Evolutionary conservation across 1,140 invertebrate genomes (phyloP), one percentile per base, ranked within the genome.

Genomic region (Protaetia brevitarsis): DNA sequence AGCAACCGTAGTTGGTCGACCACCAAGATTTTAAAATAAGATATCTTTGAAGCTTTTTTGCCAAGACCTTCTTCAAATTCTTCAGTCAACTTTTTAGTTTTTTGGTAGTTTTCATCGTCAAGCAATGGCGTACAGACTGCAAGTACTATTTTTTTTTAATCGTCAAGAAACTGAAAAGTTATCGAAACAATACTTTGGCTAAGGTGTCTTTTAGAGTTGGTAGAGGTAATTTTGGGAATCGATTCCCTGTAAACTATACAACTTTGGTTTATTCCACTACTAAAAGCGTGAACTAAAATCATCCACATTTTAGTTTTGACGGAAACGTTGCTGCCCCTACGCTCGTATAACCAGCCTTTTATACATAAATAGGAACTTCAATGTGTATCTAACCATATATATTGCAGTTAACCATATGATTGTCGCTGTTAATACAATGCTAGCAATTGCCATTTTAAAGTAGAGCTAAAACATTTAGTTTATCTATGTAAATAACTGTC

Each of bases 281-380:
- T 91, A 0, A 94, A 81, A n/a, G 93, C 73, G 75, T 88, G 89
- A 10, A 96, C 90, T 4, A 87, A 78, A 6, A 88, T 83, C 21
- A 91, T 77, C 97, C 97, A 99, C 0, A 96, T 41, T 82, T 87
- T 91, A 0, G 96, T 97, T 34, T 81, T 76, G 1, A 85, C 28
- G n/a, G 93, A 94, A 16, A 90, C 80, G 0, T 87, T 87, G 19
- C 82, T 87, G 1, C 88, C 92, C 70, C 93, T 82, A 0, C 87
- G 83, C 79, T 99, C 96, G 77, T 96, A 99, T 90, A 99, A 97
- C 97, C 97, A 99, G 64, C 93, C 95, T 85, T n/a, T 98, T 96
- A 83, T 99, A 98, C 77, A 92, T 91, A 16, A 98, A 88, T 30
- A 99, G 81, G 23, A 93, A 69, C 81, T 96, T 96, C 1, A 99